These are phyloP conservation scores for Hirtodrosophila histrioides DNA, from an alignment of 2,888 invertebrate species.

Conservation along the genomic window DNA sequence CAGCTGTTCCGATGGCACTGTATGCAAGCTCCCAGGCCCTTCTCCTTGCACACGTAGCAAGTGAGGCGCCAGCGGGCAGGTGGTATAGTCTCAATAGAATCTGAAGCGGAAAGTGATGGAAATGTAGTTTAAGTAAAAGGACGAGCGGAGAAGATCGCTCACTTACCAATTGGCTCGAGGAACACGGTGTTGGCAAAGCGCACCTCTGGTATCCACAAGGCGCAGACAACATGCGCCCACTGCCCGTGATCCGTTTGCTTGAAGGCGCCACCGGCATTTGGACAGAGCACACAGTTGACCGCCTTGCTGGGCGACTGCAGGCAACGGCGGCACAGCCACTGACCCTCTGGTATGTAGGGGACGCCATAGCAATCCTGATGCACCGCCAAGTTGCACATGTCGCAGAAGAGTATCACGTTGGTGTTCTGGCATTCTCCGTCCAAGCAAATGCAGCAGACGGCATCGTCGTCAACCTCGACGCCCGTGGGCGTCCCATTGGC, in stretches of 20 bases:
- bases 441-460: conserved; percentile 99
- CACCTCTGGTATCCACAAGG: conserved; percentile 99
- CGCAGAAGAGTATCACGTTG: conserved; percentile 99
- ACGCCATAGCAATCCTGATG: conserved; percentile 99
- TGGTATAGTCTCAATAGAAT: conserved; percentile 98
- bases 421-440: conserved; percentile 99
- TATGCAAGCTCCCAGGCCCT: conserved; percentile 97
- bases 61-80: conserved; percentile 97
- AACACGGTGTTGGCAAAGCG: conserved; percentile 99
- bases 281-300: conserved; percentile 98
- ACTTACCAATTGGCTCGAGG: conserved; percentile 94
- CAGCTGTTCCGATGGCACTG: conserved; percentile 98
- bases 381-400: conserved; percentile 99
- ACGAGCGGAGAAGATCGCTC: too few species aligned
- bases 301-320: conserved; percentile 97
- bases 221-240: conserved; percentile 99
- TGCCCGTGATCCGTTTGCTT: conserved; percentile 97
- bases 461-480: conserved; percentile 97
- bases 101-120: conserved; percentile 82
- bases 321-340: conserved; percentile 98
- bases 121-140: background rate
- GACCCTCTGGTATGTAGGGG: conserved; percentile 98
- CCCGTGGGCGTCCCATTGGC: conserved; percentile 89
- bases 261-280: conserved; percentile 98
- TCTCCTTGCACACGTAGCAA: conserved; percentile 98